Percentiles rank a stretch among this genome's conserved stretches.
Conservation (phyloP, 1,140 invertebrate genomes). For the Anadara kagoshimensis region DNA sequence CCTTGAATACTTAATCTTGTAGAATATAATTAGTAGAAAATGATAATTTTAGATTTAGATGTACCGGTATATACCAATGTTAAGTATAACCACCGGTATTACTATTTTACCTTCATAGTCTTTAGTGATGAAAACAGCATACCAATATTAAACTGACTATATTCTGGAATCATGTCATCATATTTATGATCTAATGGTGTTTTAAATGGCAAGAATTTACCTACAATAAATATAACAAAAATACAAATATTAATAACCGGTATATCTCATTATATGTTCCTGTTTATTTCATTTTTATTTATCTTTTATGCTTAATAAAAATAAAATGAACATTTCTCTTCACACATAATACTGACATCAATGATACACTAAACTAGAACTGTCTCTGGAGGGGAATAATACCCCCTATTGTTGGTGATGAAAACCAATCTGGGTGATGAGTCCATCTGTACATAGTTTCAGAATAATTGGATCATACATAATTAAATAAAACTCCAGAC, state of each 20-base stretch:
- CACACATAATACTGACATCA: too few relatives aligned
- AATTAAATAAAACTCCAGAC: too few relatives aligned
- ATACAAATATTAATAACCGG: not conserved
- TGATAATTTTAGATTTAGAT: not conserved
- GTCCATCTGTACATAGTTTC: too few relatives aligned
- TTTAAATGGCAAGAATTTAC: conserved; percentile 87
- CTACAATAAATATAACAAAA: conserved; percentile 12
- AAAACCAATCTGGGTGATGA: too few relatives aligned
- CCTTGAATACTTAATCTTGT: too few relatives aligned
- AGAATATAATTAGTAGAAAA: not conserved
- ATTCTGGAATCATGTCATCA: conserved; percentile 86
- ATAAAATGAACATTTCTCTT: too few relatives aligned
- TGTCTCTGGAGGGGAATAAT: too few relatives aligned
- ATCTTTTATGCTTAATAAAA: not conserved
- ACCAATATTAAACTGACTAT: conserved; percentile 86
- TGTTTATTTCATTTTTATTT: not conserved
- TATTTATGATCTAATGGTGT: conserved; percentile 88
- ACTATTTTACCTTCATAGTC: conserved; percentile 79
- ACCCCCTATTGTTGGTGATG: too few relatives aligned
- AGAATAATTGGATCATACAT: too few relatives aligned
- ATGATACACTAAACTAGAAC: too few relatives aligned
- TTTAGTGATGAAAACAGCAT: conserved; percentile 80
- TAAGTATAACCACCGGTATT: too few relatives aligned
- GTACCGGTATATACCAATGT: too few relatives aligned
- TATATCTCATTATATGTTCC: not conserved